Conservation (phyloP, 2,113 vertebrate genomes). For the Elephas maximus region DNA sequence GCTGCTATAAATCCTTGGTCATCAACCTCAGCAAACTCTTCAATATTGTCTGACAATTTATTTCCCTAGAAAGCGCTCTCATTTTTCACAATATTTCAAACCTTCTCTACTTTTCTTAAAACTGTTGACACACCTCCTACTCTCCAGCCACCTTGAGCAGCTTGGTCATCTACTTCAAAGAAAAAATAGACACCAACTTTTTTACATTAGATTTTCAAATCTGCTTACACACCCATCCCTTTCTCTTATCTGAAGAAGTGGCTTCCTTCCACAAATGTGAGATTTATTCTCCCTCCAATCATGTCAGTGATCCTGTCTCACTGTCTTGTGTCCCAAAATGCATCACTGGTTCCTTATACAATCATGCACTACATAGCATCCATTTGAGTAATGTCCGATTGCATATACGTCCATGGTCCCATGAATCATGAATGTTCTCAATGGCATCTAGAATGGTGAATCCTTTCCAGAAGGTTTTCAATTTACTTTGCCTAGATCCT, state of each 20-base stretch:
- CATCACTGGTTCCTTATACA: too few species aligned
- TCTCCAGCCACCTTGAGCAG: not conserved
- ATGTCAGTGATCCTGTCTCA: not conserved
- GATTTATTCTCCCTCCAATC: not conserved
- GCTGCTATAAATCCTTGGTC: not conserved
- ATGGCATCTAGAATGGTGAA: too few species aligned
- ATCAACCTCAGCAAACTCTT: not conserved
- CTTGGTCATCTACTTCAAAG: not conserved
- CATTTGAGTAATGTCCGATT: too few species aligned
- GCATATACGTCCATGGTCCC: too few species aligned
- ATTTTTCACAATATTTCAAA: conserved; percentile 6
- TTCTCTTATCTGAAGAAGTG: not conserved
- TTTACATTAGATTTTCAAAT: not conserved
- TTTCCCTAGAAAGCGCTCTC: not conserved
- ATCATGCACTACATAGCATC: too few species aligned
- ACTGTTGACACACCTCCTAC: not conserved
- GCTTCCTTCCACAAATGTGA: conserved; percentile 22
- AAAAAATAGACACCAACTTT: conserved; percentile 11
- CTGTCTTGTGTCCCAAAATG: not conserved
- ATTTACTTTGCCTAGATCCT: too few species aligned
- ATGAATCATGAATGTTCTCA: too few species aligned
- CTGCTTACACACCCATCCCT: not conserved
- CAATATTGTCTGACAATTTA: not conserved
- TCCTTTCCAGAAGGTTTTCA: too few species aligned
- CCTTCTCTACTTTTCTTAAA: conserved; percentile 20